A percentile compares a stretch with the other conserved stretches of the same genome.
These are phyloP conservation scores for Anguilla pacifica DNA, from an alignment of 2,797 vertebrate species.

Conservation along the genomic window DNA sequence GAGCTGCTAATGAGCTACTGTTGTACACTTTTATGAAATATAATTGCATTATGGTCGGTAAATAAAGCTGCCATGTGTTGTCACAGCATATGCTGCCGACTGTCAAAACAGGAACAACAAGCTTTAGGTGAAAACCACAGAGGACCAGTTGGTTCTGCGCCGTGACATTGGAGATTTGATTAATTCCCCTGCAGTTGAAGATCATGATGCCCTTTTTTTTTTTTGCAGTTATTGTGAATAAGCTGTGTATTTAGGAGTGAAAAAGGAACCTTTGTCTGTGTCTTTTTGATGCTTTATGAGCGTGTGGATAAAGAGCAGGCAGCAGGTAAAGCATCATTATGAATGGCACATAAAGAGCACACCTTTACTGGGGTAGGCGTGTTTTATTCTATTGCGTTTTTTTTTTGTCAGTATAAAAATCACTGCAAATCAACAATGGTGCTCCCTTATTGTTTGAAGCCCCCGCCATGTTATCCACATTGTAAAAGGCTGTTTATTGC, in stretches of 20 bases:
- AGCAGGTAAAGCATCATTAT: neutral
- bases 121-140: constrained; percentile 53
- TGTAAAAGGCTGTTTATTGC: neutral
- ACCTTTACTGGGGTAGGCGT: neutral
- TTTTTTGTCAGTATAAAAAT: neutral
- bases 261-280: neutral
- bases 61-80: constrained; percentile 94
- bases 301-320: neutral
- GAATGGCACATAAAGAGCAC: neutral
- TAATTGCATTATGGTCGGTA: constrained; percentile 95
- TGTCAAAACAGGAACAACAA: constrained; percentile 89
- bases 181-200: constrained; percentile 38
- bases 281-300: neutral
- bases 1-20: constrained; percentile 94
- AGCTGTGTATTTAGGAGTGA: neutral
- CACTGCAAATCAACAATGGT: neutral
- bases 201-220: neutral
- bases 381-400: neutral
- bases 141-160: constrained; percentile 52
- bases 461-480: neutral
- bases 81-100: constrained; percentile 88
- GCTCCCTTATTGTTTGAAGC: neutral
- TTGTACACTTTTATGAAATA: constrained; percentile 96
- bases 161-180: constrained; percentile 59
- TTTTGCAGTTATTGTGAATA: constrained; percentile 37